Evolutionary conservation across 2,888 invertebrate species (phyloP), one percentile per base, ranked within the genome.

Genomic region (Trichopria drosophilae): DNA sequence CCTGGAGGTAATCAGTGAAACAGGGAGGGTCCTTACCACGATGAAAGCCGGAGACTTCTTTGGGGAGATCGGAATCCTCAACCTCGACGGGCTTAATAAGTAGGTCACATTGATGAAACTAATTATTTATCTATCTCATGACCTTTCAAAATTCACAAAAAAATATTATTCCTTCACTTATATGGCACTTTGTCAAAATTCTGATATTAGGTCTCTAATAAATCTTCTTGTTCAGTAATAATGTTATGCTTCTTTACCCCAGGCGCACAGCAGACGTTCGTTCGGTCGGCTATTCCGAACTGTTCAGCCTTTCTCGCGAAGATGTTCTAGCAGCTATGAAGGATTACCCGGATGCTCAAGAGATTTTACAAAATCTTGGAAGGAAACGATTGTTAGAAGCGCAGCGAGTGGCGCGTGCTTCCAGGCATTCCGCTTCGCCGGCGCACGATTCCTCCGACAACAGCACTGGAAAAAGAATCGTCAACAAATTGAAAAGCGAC

Each of bases 1-100:
- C 65, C 80, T 96, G 47, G 95, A 96, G 78, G 95, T 96, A 10
- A 87, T 95, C 73, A 96, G 95, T 68, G 96, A 96, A 71, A 88
- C 88, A 7, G 95, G 95, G 0, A 84, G 90, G 65, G 93, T 97
- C 3, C 79, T 96, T 29, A 95, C 95, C 0, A 92, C 93, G 19
- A 95, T 97, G 95, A 93, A 92, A 70, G 93, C 96, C 2, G 96
- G 96, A 0, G 96, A 96, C 76, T 97, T 97, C 79, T 97, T 97
- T 68, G 96, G 96, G 1, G 96, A 97, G 80, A 97, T 97, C 62
- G 96, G 96, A 23, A 96, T 97, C 59, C 81, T 97, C 4, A 96
- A 96, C 76, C 80, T 97, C 48, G 96, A 96, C 70, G 95, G 96
- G 12, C 82, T 95, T 6, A 96, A 97, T 77, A 95, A 94, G 95